Evolutionary conservation across 2,888 invertebrate genomes (phyloP), one percentile per base, ranked within the genome.

Genomic region (Ichneumoninae sp.): DNA sequence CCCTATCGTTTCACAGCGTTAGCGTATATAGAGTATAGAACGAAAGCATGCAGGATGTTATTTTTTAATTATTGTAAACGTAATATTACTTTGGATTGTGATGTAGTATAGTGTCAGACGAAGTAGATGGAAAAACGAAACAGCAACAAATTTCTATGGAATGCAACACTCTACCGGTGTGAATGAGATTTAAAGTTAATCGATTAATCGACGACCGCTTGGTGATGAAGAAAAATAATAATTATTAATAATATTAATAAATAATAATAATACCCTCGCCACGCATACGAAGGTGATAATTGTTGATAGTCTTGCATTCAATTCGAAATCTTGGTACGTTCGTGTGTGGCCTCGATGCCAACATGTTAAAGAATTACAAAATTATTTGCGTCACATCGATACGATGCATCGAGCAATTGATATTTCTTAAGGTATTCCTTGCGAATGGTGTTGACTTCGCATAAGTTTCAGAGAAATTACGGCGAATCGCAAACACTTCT

Each of bases 231-330:
- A 65, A 44, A 19, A 57, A 75, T 10, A 65, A 44, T 69, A 66
- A 19, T 47, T 26, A 26, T 2, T 3, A 73, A 66, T 36, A 36
- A 36, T 36, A 36, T 8, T 36, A 36, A 36, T 36, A 36, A 36
- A 8, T 40, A 40, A 10, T 40, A 40, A 40, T 40, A 40, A 40
- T 10, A 60, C 47, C 75, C 44, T 80, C 47, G 83, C 26, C 83
- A 88, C 82, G 86, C 85, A 88, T 88, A 88, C 87, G 81, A 88
- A 88, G 88, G 89, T 89, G 89, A 90, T 88, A 86, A 82, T 88
- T 87, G 81, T 90, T 89, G 89, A 90, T 90, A 90, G 86, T 91
- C 89, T 92, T 92, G 91, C 91, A 91, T 91, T 90, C 85, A 89
- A 88, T 88, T 88, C 88, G 87, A 83, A 88, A 85, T 83, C 68